These are phyloP conservation scores for Adelphocoris suturalis DNA, from an alignment of 2,888 invertebrate species.

Conservation along the genomic window DNA sequence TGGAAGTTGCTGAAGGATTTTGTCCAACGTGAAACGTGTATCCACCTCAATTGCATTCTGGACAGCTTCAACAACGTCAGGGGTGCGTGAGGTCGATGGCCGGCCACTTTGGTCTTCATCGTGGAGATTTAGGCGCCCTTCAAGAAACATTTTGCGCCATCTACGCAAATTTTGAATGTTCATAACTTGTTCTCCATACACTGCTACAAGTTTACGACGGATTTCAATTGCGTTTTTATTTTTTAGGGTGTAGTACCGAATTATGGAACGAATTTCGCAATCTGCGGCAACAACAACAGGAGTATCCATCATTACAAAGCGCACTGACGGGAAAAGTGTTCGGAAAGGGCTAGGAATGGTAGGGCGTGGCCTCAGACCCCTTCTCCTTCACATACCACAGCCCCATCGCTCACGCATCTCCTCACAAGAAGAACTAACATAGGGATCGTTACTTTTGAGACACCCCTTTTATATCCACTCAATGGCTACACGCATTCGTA, in stretches of 20 bases:
- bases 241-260: not conserved
- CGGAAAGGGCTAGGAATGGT: no score
- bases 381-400: no score
- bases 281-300: not conserved
- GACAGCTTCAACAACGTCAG: not conserved
- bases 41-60: not conserved
- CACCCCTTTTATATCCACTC: no score
- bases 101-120: not conserved
- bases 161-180: not conserved
- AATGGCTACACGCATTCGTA: no score
- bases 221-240: not conserved
- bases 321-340: not conserved
- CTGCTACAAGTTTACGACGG: not conserved
- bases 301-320: not conserved
- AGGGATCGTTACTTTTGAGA: no score
- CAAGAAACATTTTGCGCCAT: not conserved
- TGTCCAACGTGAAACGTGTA: not conserved
- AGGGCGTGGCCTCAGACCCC: no score
- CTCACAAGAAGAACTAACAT: no score
- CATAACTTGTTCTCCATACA: not conserved
- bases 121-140: not conserved
- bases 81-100: not conserved
- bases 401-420: no score
- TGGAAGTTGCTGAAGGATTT: not conserved
- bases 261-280: conserved; percentile 1